Conservation (phyloP, 1,140 invertebrate genomes). For the Drosophila grimshawi region DNA sequence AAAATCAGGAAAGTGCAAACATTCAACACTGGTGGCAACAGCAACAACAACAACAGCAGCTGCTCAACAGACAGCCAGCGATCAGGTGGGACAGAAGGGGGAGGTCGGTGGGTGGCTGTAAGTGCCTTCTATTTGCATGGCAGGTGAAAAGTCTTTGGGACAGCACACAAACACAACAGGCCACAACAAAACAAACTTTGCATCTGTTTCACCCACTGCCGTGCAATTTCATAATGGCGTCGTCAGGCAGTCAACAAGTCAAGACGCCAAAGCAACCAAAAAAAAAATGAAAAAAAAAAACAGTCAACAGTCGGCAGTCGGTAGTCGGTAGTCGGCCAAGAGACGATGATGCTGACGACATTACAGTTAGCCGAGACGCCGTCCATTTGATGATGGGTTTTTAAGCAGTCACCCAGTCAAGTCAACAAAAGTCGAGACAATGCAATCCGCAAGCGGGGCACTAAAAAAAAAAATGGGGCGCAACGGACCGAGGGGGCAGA, state of each 20-base stretch:
- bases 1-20: constrained; percentile 70
- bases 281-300: no score
- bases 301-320: constrained; percentile 17
- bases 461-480: no score
- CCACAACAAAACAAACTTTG: constrained; percentile 69
- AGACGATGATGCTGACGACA: constrained; percentile 60
- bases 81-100: neutral
- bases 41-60: constrained; percentile 70
- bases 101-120: constrained; percentile 23
- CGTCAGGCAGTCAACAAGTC: constrained; percentile 48
- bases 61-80: constrained; percentile 44
- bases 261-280: neutral
- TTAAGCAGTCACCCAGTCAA: constrained; percentile 47
- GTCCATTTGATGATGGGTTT: constrained; percentile 50
- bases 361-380: constrained; percentile 67
- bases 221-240: constrained; percentile 77
- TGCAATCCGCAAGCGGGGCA: neutral
- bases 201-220: constrained; percentile 49
- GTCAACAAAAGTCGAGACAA: constrained; percentile 18
- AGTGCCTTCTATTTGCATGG: constrained; percentile 66
- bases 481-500: neutral
- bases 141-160: constrained; percentile 75
- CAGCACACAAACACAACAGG: neutral
- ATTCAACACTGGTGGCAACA: constrained; percentile 76
- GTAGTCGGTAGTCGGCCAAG: constrained; percentile 38